A percentile compares a stretch with the other conserved stretches of the same genome.
phyloP scores from a whole-genome alignment of 2,888 invertebrate genomes.

The Polydrusus cervinus region DNA sequence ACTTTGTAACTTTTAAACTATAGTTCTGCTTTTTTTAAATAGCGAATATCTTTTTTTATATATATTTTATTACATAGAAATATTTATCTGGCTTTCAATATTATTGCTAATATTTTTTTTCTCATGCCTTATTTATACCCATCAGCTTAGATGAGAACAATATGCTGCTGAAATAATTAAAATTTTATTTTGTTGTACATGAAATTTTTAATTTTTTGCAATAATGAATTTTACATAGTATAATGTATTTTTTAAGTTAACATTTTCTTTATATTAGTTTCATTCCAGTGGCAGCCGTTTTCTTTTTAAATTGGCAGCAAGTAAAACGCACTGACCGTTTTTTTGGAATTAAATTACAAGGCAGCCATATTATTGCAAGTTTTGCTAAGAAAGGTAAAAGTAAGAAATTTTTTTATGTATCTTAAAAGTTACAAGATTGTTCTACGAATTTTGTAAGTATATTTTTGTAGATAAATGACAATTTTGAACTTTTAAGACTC shows the following conservation, averaged over 20 bases:
- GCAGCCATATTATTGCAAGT: conserved; percentile 47
- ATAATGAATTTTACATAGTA: conserved; percentile 63
- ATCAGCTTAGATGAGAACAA: too few relatives aligned
- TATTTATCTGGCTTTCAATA: too few relatives aligned
- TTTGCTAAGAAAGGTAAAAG: conserved; percentile 65
- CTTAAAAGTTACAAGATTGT: conserved; percentile 60
- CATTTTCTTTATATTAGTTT: conserved; percentile 43
- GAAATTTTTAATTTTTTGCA: conserved; percentile 60
- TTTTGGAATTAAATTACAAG: conserved; percentile 52
- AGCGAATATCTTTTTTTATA: too few relatives aligned
- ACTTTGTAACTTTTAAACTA: too few relatives aligned
- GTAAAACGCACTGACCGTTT: conserved; percentile 58
- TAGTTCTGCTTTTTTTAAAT: too few relatives aligned
- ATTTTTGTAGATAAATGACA: conserved; percentile 68
- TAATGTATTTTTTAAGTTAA: conserved; percentile 58
- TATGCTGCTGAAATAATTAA: conserved; percentile 56
- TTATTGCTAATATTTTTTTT: too few relatives aligned
- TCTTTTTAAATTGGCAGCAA: conserved; percentile 60
- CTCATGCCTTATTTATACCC: too few relatives aligned
- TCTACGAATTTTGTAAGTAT: conserved; percentile 66
- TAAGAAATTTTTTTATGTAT: conserved; percentile 53
- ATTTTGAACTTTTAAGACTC: conserved; percentile 58
- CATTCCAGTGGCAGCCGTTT: conserved; percentile 65
- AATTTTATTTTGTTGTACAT: conserved; percentile 59
- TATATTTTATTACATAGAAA: too few relatives aligned